phyloP scores from a whole-genome alignment of 2,888 invertebrate genomes.

The Drepanosiphum platanoidis region DNA sequence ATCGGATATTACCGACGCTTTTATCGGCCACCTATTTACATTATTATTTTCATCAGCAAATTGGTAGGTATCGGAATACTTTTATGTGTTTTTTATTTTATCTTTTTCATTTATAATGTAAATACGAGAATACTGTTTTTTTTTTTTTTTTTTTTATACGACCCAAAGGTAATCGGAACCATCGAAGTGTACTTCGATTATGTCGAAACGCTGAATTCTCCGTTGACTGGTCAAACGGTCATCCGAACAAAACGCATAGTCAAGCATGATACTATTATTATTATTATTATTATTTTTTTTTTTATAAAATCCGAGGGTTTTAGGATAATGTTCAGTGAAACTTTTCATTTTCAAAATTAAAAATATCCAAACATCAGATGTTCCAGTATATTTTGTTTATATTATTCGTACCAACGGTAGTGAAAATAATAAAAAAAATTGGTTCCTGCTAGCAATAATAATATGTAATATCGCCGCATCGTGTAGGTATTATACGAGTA shows the following conservation, averaged over 20 bases:
- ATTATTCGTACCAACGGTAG: background rate
- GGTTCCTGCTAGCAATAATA: background rate
- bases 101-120: constrained; percentile 16
- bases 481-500: background rate
- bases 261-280: constrained; percentile 1
- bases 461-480: background rate
- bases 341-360: constrained; percentile 40
- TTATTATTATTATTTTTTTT: background rate
- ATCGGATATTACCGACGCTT: constrained; percentile 37
- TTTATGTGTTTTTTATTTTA: background rate
- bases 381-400: background rate
- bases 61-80: background rate
- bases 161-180: constrained; percentile 23
- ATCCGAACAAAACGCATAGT: constrained; percentile 18
- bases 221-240: background rate
- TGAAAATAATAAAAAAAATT: background rate
- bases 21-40: constrained; percentile 37
- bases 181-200: constrained; percentile 2
- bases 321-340: too few species aligned
- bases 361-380: background rate
- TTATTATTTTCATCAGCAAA: constrained; percentile 52
- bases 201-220: constrained; percentile 18
- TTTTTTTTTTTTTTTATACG: background rate
- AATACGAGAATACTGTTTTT: constrained; percentile 22
- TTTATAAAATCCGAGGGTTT: background rate